Conservation (phyloP, 2,797 vertebrate species). For the Schizothorax lantsangensis region DNA sequence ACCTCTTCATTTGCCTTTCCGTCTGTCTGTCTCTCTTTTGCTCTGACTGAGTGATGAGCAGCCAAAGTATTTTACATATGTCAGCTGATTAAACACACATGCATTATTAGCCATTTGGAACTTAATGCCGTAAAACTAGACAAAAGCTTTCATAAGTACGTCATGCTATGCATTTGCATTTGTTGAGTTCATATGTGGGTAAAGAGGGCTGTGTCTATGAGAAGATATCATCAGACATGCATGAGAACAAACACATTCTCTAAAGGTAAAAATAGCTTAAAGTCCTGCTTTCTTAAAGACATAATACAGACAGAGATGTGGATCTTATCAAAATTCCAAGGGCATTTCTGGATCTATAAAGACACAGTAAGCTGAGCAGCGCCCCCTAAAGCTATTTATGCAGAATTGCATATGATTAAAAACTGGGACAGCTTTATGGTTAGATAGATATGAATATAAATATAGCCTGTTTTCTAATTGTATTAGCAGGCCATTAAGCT, state of each 20-base stretch:
- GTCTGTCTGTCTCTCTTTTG: background rate
- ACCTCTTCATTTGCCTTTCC: background rate
- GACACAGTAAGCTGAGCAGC: background rate
- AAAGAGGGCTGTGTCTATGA: background rate
- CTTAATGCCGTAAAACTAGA: background rate
- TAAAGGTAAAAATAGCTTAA: background rate
- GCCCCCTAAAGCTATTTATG: background rate
- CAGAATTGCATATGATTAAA: background rate
- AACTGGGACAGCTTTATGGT: constrained; percentile 10
- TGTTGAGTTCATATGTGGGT: background rate
- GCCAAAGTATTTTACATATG: background rate
- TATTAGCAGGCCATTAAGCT: background rate
- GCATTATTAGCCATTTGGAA: background rate
- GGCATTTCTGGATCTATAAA: background rate
- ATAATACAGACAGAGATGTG: background rate
- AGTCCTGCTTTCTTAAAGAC: background rate
- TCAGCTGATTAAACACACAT: background rate
- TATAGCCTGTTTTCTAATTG: background rate
- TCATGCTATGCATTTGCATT: background rate
- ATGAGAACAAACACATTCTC: background rate
- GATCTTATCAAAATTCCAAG: constrained; percentile 2
- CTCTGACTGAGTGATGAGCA: background rate
- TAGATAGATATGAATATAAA: background rate
- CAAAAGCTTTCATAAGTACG: background rate
- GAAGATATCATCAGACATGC: constrained; percentile 5